phyloP scores from a whole-genome alignment of 1,140 invertebrate species.

The Sinella curviseta region DNA sequence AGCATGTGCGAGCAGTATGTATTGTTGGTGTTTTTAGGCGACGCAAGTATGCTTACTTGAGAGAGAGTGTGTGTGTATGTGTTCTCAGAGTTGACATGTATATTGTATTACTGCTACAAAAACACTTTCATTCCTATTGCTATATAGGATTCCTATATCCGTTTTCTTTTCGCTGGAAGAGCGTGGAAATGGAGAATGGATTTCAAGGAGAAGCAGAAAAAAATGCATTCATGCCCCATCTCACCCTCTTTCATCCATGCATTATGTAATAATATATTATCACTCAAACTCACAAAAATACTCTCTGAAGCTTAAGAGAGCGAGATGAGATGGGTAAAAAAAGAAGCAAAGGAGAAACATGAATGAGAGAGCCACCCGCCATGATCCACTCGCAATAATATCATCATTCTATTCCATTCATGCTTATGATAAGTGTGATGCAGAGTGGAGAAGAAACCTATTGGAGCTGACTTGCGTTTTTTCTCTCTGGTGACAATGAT shows the following conservation, averaged over 20 bases:
- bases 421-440: neutral
- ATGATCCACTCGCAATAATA: neutral
- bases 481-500: no score
- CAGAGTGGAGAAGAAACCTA: neutral
- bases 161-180: neutral
- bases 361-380: neutral
- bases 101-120: no score
- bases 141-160: no score
- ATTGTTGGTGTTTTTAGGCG: no score
- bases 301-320: neutral
- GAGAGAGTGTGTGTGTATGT: no score
- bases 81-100: no score
- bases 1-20: no score
- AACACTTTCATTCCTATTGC: no score
- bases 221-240: slow-evolving; percentile 17
- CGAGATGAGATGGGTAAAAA: neutral
- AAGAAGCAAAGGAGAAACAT: neutral
- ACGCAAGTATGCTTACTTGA: no score
- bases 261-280: slow-evolving; percentile 23
- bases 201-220: neutral
- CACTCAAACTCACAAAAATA: neutral
- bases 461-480: no score
- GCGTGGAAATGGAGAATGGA: neutral
- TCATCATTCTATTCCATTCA: neutral
- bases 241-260: slow-evolving; percentile 25